Conservation (phyloP, 2,888 invertebrate species). For the Sphaerophoria rueppellii region DNA sequence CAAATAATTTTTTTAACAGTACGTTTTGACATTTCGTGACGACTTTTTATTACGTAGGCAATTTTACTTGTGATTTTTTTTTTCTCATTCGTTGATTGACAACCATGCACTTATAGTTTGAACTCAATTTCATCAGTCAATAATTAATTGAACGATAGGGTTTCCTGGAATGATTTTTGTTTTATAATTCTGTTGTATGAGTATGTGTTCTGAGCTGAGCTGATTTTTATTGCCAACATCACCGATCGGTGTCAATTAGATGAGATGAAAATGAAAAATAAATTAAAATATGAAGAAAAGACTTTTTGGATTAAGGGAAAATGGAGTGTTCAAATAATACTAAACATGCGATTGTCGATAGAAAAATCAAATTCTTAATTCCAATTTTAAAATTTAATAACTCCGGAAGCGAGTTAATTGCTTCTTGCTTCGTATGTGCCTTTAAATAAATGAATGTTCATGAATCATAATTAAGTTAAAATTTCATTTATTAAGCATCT, state of each 20-base stretch:
- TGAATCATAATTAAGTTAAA: too few relatives aligned
- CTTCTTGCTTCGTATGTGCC: too few relatives aligned
- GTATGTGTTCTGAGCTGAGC: slow-evolving; percentile 4
- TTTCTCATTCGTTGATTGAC: slow-evolving; percentile 55
- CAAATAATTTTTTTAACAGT: background rate
- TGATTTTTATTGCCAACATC: slow-evolving; percentile 26
- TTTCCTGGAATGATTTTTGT: slow-evolving; percentile 46
- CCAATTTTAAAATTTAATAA: too few relatives aligned
- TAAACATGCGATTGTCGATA: too few relatives aligned
- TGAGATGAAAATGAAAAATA: background rate
- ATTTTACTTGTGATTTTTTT: slow-evolving; percentile 17
- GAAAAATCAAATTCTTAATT: too few relatives aligned
- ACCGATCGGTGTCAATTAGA: slow-evolving; percentile 20
- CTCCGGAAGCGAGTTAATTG: too few relatives aligned
- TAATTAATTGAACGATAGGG: slow-evolving; percentile 59
- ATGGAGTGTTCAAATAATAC: background rate
- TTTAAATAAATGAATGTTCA: too few relatives aligned
- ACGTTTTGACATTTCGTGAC: slow-evolving; percentile 43
- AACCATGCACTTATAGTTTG: slow-evolving; percentile 61
- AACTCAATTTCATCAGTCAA: slow-evolving; percentile 60
- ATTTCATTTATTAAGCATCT: too few relatives aligned
- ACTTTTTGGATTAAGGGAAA: background rate
- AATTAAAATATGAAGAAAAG: background rate
- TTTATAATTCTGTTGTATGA: background rate
- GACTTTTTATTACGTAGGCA: slow-evolving; percentile 60